Evolutionary conservation across 2,888 invertebrate genomes (phyloP), one percentile per base, ranked within the genome.

Genomic region (Lycaena phlaeas): DNA sequence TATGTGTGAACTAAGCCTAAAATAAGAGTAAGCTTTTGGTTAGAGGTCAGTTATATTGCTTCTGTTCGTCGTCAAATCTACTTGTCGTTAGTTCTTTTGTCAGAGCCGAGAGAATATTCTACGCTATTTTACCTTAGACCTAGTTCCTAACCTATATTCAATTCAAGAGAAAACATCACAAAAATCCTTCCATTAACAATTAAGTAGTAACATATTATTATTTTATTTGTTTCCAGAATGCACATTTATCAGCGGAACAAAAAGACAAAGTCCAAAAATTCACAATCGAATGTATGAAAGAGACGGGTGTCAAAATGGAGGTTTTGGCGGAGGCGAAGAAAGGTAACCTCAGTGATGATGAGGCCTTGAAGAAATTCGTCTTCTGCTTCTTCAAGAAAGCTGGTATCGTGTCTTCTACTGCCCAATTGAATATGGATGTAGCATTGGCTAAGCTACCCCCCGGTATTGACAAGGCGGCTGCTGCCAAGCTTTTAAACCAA

Each of bases 331-430:
- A 70, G 42, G 76, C 74, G 0, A 75, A 77, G 41, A 74, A 74
- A 41, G 87, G 86, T 0, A 52, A 71, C 2, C 58, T 78, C 5
- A 46, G 49, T 43, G 75, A 86, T 0, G 81, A 85, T 31, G 73
- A 78, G 5, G 60, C 51, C 0, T 48, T 86, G 1, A 85, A 85
- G 49, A 75, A 79, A 30, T 85, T 84, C 47, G 59, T 69, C 0
- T 56, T 77, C 0, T 87, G 87, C 52, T 74, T 86, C 62, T 76
- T 84, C 57, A 60, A 78, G 43, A 84, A 79, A 45, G 59, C 77
- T 1, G 73, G 69, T 2, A 64, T 84, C 2, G 34, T 79, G 0
- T 55, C 57, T 10, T 29, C 49, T 1, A 69, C 75, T 30, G 81
- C 73, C 1, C 73, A 81, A 38, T 47, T 86, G 9, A 81, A 85